Base-by-base conservation (phyloP, 2,797 vertebrate genomes). In the Streptopelia turtur region DNA sequence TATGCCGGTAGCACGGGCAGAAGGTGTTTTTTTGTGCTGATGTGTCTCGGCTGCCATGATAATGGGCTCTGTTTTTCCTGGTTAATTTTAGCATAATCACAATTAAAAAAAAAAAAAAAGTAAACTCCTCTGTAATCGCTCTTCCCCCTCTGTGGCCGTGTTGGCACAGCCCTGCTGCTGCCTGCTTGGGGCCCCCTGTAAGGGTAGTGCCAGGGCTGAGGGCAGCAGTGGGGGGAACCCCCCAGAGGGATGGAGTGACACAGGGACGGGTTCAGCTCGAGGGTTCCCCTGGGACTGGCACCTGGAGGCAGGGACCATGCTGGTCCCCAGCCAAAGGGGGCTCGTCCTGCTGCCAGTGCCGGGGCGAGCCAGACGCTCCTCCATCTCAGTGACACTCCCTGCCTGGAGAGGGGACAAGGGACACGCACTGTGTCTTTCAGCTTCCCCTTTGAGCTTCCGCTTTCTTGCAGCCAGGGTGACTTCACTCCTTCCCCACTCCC, bases 71-170 rank as follows among this genome's bases (percentile, higher is more conserved):
- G 68, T 92, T 97, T 95, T 95, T 87, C 82, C 77, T 8, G 13
- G 81, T 95, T 97, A 97, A 97, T 97, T 97, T 97, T 97, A 97
- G 92, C 89, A 82, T 94, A 87, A 87, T 95, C 63, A 91, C 41
- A 0, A 13, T 11, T 74, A 21, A 13, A 61, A 20, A 49, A 23
- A 47, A 47, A n/a, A 41, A 43, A 43, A 41, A 41, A 16, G 52
- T 24, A 15, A 45, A 24, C 56, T 89, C 66, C 55, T 91, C 75
- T 90, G 30, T 88, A 93, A 93, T 93, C 83, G 90, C 64, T 88
- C 80, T 95, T 83, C 68, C 81, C 63, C 30, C 72, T 91, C 81
- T 84, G 60, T 0, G 3, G 79, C 90, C 4, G 1, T 75, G 71
- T 89, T 5, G 14, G 64, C 50, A 22, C 78, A 78, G 59, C 37